phyloP scores from a whole-genome alignment of 1,140 invertebrate genomes.

The Drosophila littoralis region DNA sequence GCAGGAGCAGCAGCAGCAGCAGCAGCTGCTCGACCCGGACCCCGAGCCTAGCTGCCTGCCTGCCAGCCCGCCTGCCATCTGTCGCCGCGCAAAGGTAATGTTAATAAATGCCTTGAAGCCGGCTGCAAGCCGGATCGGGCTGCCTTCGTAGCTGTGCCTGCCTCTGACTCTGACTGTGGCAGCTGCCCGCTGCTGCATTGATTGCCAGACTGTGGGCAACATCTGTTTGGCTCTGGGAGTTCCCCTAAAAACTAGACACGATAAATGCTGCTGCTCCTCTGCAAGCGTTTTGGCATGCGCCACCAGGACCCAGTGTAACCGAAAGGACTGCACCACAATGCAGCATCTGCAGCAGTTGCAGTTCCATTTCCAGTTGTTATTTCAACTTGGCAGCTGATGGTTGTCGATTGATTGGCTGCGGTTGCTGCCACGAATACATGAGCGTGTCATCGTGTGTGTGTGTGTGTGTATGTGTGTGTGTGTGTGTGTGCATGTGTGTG shows the following conservation, averaged over 20 bases:
- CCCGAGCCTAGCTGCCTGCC: constrained; percentile 10
- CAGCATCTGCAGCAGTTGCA: constrained; percentile 25
- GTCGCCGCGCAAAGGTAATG: constrained; percentile 27
- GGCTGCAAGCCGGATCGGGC: constrained; percentile 20
- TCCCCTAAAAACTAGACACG: constrained; percentile 25
- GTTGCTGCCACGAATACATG: background rate
- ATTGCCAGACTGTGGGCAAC: constrained; percentile 21
- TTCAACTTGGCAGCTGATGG: constrained; percentile 42
- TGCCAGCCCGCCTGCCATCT: constrained; percentile 20
- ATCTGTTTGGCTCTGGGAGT: constrained; percentile 38
- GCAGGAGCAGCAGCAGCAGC: background rate
- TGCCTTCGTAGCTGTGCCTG: background rate
- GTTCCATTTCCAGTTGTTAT: constrained; percentile 30
- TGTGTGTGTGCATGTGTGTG: constrained; percentile 1
- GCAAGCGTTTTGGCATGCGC: constrained; percentile 35
- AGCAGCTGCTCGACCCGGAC: constrained; percentile 20
- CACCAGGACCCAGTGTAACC: constrained; percentile 27
- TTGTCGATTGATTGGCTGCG: constrained; percentile 30
- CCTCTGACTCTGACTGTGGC: constrained; percentile 1
- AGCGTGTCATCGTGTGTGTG: constrained; percentile 1
- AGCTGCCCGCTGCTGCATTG: constrained; percentile 43
- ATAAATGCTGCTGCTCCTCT: background rate
- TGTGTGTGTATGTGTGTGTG: background rate
- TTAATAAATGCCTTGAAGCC: constrained; percentile 36
- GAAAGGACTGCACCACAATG: background rate